Base-by-base conservation (phyloP, 2,113 vertebrate genomes). In the Etheostoma cragini region DNA sequence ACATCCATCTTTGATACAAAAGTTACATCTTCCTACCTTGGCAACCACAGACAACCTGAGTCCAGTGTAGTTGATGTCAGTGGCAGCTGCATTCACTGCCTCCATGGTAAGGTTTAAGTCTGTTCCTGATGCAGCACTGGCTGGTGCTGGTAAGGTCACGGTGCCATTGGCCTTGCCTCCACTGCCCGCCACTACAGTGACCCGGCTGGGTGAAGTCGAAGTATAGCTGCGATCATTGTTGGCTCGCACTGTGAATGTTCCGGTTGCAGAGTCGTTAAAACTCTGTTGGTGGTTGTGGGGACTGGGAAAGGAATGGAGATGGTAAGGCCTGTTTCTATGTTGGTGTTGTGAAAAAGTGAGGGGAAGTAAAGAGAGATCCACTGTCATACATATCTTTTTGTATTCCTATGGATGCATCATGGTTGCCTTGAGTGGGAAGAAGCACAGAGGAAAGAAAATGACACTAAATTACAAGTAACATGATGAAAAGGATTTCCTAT, bases 51-150 rank as follows among this genome's bases (percentile, higher is more conserved):
- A 80, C 61, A 95, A 82, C n/a, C 89, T 74, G 16, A 94, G 77
- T 1, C 95, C 87, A 11, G 65, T 65, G 0, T 92, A 95, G 92
- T 95, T 95, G 70, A 77, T 79, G 67, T 96, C 94, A 0, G 67
- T 54, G 7, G 49, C 64, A 1, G 65, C 78, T 0, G 85, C 0
- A 38, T 90, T 79, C 47, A 92, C 54, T 2, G 83, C 94, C 38
- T 84, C 89, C 22, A 95, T 91, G 8, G 90, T 95, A 0, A 96
- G 62, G 1, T 93, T 94, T 63, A 95, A 81, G 0, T 88, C 91
- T 8, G 89, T 91, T 63, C 95, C 95, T 8, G 91, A 90, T 15
- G 67, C 16, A 8, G 93, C 89, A 3, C 7, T 61, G 26, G 24
- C 1, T 6, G 93, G 93, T 7, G 57, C 87, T 0, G 62, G 78